Evolutionary conservation across 1,140 invertebrate genomes (phyloP).

Genomic region (Drosophila saltans): DNA sequence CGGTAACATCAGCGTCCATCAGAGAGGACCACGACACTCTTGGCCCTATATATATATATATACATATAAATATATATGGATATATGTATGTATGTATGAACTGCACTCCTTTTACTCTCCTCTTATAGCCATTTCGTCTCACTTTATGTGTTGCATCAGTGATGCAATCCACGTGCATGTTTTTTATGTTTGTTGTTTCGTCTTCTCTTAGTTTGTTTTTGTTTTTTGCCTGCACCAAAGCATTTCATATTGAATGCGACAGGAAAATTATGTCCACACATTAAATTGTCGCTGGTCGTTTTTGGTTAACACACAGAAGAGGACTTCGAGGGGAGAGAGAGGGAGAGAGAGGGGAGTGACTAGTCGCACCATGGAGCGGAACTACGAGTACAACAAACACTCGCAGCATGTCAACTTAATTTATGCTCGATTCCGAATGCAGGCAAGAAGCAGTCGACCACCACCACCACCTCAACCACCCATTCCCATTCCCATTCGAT

Average conservation of each 20-base stretch:
- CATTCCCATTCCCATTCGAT: background rate
- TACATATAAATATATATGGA: no score
- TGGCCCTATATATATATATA: background rate
- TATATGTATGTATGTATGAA: no score
- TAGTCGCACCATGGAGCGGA: slow-evolving; percentile 40
- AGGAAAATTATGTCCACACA: slow-evolving; percentile 80
- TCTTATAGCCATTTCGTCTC: background rate
- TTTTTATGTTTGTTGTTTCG: slow-evolving; percentile 66
- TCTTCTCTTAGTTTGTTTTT: slow-evolving; percentile 21
- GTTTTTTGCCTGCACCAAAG: slow-evolving; percentile 17
- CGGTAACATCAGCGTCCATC: slow-evolving; percentile 64
- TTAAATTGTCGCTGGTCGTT: slow-evolving; percentile 70
- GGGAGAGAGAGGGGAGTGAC: background rate
- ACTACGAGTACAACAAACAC: slow-evolving; percentile 57
- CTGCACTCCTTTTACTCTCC: background rate
- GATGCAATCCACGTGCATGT: slow-evolving; percentile 77
- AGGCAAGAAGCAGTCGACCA: slow-evolving; percentile 27
- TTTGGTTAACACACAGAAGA: slow-evolving; percentile 20
- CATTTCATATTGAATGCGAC: slow-evolving; percentile 73
- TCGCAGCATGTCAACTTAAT: slow-evolving; percentile 75
- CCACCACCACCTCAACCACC: slow-evolving; percentile 11
- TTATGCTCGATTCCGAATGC: slow-evolving; percentile 70
- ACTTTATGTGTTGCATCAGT: slow-evolving; percentile 45
- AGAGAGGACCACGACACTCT: slow-evolving; percentile 44
- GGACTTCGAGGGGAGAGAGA: background rate